Percentiles rank a stretch among this genome's conserved stretches.
These are phyloP conservation scores for Equus przewalskii DNA, from an alignment of 2,113 vertebrate species.

Conservation along the genomic window DNA sequence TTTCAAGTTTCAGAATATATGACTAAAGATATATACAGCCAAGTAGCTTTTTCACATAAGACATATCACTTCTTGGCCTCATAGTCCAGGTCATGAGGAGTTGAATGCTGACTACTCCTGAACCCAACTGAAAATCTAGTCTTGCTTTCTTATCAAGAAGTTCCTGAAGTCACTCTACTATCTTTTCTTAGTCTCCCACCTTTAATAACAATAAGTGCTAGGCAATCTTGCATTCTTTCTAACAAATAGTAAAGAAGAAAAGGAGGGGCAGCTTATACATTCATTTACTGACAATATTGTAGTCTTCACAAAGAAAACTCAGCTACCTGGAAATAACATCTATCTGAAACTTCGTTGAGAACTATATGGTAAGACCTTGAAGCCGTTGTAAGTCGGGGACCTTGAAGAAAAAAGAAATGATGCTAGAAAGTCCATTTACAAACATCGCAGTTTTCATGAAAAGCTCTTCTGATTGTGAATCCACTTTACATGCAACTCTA, in stretches of 20 bases:
- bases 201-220: background rate
- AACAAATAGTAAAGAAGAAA: background rate
- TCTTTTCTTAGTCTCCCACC: background rate
- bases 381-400: background rate
- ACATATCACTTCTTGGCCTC: background rate
- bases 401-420: background rate
- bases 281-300: background rate
- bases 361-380: background rate
- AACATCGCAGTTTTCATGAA: background rate
- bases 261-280: background rate
- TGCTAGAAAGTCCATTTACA: background rate
- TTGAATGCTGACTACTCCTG: background rate
- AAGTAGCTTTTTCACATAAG: background rate
- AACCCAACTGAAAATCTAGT: background rate
- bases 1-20: background rate
- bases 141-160: background rate
- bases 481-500: background rate
- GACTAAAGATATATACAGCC: background rate
- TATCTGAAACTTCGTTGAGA: background rate
- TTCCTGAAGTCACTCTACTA: background rate
- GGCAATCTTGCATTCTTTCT: background rate
- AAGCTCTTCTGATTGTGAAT: background rate
- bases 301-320: background rate
- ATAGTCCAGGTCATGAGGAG: background rate
- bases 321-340: background rate